These are phyloP conservation scores for Drosophila jambulina DNA, from an alignment of 1,140 invertebrate species.

Conservation along the genomic window DNA sequence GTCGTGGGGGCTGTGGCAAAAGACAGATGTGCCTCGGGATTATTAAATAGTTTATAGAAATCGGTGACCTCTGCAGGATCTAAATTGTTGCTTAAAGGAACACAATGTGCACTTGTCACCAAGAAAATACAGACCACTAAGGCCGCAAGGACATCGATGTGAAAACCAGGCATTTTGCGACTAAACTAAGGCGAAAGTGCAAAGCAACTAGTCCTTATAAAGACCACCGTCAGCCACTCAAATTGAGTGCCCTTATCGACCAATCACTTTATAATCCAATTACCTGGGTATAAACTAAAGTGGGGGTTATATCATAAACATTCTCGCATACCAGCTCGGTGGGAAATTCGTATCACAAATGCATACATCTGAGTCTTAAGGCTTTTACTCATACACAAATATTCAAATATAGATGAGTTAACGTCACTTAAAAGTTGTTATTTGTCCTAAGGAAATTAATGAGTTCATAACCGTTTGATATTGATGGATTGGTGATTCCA, in stretches of 20 bases:
- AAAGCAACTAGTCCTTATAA: conserved; percentile 9
- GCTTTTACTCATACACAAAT: not conserved
- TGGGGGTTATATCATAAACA: not conserved
- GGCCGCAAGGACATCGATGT: not conserved
- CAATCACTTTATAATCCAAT: conserved; percentile 15
- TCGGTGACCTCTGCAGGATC: conserved; percentile 7
- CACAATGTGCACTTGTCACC: not conserved
- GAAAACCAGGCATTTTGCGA: conserved; percentile 10
- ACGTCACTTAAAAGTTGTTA: not conserved
- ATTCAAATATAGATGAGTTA: not conserved
- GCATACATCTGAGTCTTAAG: not conserved
- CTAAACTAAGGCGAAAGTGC: conserved; percentile 14
- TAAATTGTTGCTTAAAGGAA: not conserved
- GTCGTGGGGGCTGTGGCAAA: conserved; percentile 35
- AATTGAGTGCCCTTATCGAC: conserved; percentile 7
- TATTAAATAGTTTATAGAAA: conserved; percentile 40
- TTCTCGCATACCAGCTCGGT: not conserved
- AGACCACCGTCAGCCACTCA: not conserved
- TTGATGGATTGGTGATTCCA: not conserved
- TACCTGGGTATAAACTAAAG: conserved; percentile 14
- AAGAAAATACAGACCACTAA: conserved; percentile 13
- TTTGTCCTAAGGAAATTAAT: not conserved
- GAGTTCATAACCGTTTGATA: not conserved
- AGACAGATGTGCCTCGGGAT: conserved; percentile 36
- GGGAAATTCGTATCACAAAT: not conserved